These are phyloP conservation scores for Mormoops blainvillei DNA, from an alignment of 2,113 vertebrate species.

Conservation along the genomic window DNA sequence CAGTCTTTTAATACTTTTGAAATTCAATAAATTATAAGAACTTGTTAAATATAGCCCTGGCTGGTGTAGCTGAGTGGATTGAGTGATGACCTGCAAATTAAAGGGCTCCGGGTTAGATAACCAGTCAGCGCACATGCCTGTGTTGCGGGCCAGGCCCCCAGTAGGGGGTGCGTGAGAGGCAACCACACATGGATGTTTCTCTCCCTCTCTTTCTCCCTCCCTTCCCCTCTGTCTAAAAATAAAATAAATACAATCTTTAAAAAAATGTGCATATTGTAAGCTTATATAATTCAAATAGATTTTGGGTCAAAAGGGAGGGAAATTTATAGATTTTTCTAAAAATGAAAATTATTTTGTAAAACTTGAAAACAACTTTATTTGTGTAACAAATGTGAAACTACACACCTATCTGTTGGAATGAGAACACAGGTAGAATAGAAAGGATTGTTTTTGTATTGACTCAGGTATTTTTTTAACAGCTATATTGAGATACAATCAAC, in stretches of 20 bases:
- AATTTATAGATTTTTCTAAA: not conserved
- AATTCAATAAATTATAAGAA: not conserved
- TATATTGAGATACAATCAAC: not conserved
- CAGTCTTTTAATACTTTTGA: not conserved
- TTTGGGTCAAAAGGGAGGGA: not conserved
- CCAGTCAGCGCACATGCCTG: no score
- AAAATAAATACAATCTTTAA: no score
- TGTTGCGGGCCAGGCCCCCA: no score
- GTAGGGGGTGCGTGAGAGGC: no score
- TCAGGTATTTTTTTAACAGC: not conserved
- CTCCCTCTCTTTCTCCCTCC: no score
- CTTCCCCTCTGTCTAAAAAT: no score
- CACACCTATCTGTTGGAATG: not conserved
- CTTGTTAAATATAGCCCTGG: no score
- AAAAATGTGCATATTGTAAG: not conserved
- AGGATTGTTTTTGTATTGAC: not conserved
- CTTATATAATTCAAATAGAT: not conserved
- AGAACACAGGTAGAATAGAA: not conserved
- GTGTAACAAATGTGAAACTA: not conserved
- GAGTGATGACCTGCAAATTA: no score
- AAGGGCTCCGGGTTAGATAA: no score
- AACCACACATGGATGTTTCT: no score
- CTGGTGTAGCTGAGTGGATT: no score
- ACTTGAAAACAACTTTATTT: not conserved
- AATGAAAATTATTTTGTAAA: not conserved